Conservation (phyloP, 2,113 vertebrate species). For the Bungarus multicinctus region DNA sequence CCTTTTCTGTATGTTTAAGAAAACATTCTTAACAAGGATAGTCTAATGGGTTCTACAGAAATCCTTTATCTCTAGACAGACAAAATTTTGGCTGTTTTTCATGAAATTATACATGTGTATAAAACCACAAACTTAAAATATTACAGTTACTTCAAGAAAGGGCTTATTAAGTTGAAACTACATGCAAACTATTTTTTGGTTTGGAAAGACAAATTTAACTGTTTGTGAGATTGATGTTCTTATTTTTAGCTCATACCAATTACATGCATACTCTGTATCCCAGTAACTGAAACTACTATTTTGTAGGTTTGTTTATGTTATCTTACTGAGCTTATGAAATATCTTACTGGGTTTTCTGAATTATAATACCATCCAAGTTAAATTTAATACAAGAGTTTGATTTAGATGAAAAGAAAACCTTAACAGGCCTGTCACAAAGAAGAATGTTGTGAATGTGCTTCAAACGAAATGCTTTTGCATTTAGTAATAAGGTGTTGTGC, state of each 20-base stretch:
- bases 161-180: constrained; percentile 32
- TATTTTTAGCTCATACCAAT: constrained; percentile 3
- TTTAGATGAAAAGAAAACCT: not conserved
- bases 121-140: constrained; percentile 59
- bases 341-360: not conserved
- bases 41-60: constrained; percentile 47
- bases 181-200: constrained; percentile 37
- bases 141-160: constrained; percentile 50
- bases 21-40: constrained; percentile 45
- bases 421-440: not conserved
- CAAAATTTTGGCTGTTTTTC: constrained; percentile 47
- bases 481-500: constrained; percentile 13
- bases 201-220: constrained; percentile 35
- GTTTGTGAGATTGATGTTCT: not conserved
- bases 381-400: not conserved
- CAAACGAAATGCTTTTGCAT: not conserved
- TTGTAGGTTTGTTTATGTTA: constrained; percentile 19
- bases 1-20: constrained; percentile 48
- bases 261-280: not conserved
- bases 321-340: not conserved
- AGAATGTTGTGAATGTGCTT: not conserved
- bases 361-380: not conserved
- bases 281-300: not conserved
- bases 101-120: constrained; percentile 53
- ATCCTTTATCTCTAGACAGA: constrained; percentile 58